Evolutionary conservation across 1,140 invertebrate species (phyloP).

Genomic region (Drosophila watanabei): DNA sequence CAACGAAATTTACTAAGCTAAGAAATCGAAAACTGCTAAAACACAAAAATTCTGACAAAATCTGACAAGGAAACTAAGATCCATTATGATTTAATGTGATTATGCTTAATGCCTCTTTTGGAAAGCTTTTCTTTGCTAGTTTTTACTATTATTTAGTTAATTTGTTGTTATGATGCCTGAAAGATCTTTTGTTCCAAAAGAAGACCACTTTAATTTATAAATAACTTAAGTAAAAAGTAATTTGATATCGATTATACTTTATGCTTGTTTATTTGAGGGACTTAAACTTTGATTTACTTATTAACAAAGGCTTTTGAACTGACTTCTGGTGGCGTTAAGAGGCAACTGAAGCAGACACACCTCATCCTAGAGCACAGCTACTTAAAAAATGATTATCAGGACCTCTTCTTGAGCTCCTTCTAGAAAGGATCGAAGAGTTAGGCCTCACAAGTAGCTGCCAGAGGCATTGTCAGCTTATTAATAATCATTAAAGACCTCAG

Average conservation of each 20-base stretch:
- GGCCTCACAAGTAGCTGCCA: background rate
- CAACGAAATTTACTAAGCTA: no score
- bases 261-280: background rate
- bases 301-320: slow-evolving; percentile 1
- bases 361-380: background rate
- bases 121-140: no score
- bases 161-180: no score
- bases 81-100: no score
- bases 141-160: no score
- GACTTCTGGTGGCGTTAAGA: background rate
- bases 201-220: background rate
- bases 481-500: background rate
- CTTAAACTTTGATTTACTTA: background rate
- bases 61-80: no score
- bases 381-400: background rate
- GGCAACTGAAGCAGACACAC: background rate
- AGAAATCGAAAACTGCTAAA: no score
- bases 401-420: background rate
- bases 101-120: no score
- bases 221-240: background rate
- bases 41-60: no score
- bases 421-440: no score
- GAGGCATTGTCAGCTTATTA: background rate
- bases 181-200: background rate
- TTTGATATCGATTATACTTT: background rate